Base-by-base conservation (phyloP, 2,888 invertebrate species). In the Pseudococcus viburni region DNA sequence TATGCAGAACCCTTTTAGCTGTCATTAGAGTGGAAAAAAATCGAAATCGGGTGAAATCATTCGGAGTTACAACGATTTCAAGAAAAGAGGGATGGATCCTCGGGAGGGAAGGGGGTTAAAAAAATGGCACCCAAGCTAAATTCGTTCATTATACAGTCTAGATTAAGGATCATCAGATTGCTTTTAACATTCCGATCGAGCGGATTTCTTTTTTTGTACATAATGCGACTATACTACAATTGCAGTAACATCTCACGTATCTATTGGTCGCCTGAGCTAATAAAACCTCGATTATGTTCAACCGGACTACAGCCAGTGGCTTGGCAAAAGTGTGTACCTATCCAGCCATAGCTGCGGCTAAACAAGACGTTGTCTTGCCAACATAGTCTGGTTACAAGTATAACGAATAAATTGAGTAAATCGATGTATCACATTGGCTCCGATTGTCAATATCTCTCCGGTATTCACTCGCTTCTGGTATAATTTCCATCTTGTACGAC, bases 401-500 rank as follows among this genome's bases (percentile, higher is more conserved):
- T 68, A 77, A 39, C 39, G 73, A 33, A 77, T 77, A 77, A 77
- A 77, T 77, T 33, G 80, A 80, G 42, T 80, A 80, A 80, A 80
- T 80, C 42, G 42, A 46, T 39, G 39, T 42, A 73, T 80, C 46
- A 42, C 73, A 39, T 33, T 33, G 73, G 26, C 26, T 77, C 11
- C 42, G 80, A 80, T 46, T 46, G 80, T 80, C 80, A 80, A 80
- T 73, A 73, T 73, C 26, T 73, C 59, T 55, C 55, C 5, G 8
- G 33, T 73, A 73, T 39, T 39, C 3, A 39, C 73, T 73, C 9
- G 73, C 73, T 73, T 73, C 73, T 80, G 80, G 80, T 80, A 39
- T 39, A 80, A 80, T 80, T 73, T 73, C 73, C 73, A 73, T 73
- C 73, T 73, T 73, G 73, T 80, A 42, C 80, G 42, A 42, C 80